Base-by-base conservation (phyloP, 2,113 vertebrate species). In the Bufo gargarizans region DNA sequence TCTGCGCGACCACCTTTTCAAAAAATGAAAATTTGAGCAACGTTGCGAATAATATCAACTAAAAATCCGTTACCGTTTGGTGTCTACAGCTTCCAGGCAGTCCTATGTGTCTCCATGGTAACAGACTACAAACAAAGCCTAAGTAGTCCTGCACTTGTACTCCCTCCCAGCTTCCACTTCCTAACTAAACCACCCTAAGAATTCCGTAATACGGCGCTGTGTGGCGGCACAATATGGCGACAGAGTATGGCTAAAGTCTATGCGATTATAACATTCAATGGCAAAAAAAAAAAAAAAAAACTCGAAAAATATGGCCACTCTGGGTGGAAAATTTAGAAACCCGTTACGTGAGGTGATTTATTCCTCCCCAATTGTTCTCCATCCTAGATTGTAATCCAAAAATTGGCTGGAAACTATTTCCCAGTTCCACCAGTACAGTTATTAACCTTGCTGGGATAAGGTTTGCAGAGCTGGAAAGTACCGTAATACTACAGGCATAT, bases 361-460 rank as follows among this genome's bases (percentile, higher is more conserved):
- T 76, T 76, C 47, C 72, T 76, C 45, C 71, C 13, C 65, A 14
- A 72, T 78, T 78, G 47, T 78, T 53, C 20, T 43, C 13, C 2
- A 7, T 43, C 33, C 55, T 58, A 17, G 3, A 33, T 79, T 56
- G 53, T 59, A 43, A 80, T 58, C 55, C 77, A 80, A 80, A 53
- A 80, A 80, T 80, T 3, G 6, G 7, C 53, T 80, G 77, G 77
- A 33, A 80, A 56, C 5, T 56, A 79, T 22, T 55, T 79, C 77
- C 10, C 50, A 53, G 19, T 56, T 79, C 53, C n/a, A 79, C 11
- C 77, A 16, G 49, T 6, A 12, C 50, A 22, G 55, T 58, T 16
- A 16, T 59, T 56, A 80, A 80, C 43, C 59, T n/a, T 58, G 77
- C 77, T 12, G 50, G 55, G 77, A 80, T 58, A 58, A 56, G 77